Base-by-base conservation (phyloP, 37 sponge, comb jelly and placozoan genomes). In the Bolinopsis microptera region DNA sequence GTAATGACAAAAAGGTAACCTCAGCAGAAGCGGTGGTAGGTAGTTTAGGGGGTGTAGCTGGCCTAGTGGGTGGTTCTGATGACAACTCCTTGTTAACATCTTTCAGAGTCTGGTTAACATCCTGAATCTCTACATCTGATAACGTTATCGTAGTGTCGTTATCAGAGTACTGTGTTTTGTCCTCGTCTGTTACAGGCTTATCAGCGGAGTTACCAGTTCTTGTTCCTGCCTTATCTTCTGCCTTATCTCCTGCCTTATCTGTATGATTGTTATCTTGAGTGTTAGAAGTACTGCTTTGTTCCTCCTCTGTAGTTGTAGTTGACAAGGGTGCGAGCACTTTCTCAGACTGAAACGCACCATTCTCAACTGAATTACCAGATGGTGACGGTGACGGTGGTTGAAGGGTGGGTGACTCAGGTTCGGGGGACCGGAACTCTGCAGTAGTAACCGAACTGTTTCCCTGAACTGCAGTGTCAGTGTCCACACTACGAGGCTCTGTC, bases 351-450 rank as follows among this genome's bases (percentile, higher is more conserved):
- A 48, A 48, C 9, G 5, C 61, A 48, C 9, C 5, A 13, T 48
- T 48, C 61, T 48, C 9, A 48, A 48, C 61, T 13, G 9, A 5
- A 48, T 48, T 13, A 48, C 61, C 61, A 5, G 5, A 13, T 48
- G 5, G 5, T 18, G 61, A 5, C 5, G 61, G 61, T 48, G 61
- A 48, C 61, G 61, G 5, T 18, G 61, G 61, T 48, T 48, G 61
- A 18, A 13, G 61, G 1, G 80, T 77, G 22, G 80, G 80, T 2
- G 80, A 77, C 80, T 77, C 33, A 16, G 80, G 80, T 32, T 77
- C 80, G 21, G 80, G 80, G 1, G 80, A 77, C 9, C 13, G 80
- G 36, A 77, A 77, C 21, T 28, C 32, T 28, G 80, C 35, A 9
- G 80, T 48, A 13, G 9, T 18, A 5, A 13, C 13, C 13, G 61